Evolutionary conservation across 1,140 invertebrate species (phyloP).

Genomic region (Melitaea cinxia): DNA sequence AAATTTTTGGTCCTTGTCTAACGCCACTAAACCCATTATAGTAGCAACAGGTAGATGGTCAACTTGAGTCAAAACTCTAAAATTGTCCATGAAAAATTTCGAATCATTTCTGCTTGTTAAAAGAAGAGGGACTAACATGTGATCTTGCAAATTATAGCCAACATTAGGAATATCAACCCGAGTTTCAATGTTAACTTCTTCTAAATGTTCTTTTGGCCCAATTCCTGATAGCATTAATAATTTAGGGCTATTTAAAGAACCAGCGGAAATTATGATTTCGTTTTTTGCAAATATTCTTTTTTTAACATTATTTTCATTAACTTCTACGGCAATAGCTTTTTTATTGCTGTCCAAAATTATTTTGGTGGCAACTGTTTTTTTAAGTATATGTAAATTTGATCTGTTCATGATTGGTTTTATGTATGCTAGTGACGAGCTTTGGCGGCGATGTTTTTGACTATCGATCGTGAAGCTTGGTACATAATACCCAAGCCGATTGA

Average conservation of each 20-base stretch:
- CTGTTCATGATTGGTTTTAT: conserved; percentile 87
- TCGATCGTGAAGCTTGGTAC: conserved; percentile 91
- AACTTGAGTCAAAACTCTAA: conserved; percentile 35
- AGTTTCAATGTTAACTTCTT: conserved; percentile 66
- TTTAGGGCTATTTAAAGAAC: conserved; percentile 80
- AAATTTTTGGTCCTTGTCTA: conserved; percentile 49
- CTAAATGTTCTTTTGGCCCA: conserved; percentile 67
- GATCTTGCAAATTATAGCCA: conserved; percentile 88
- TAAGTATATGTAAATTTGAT: conserved; percentile 88
- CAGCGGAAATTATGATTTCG: conserved; percentile 82
- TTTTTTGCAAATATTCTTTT: conserved; percentile 52
- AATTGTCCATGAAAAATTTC: conserved; percentile 25
- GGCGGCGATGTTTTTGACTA: conserved; percentile 88
- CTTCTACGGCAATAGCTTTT: conserved; percentile 69
- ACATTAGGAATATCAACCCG: conserved; percentile 83
- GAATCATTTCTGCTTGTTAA: conserved; percentile 78
- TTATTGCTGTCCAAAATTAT: conserved; percentile 85
- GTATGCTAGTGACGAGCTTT: conserved; percentile 93
- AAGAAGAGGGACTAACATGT: conserved; percentile 85
- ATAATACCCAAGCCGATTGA: conserved; percentile 90
- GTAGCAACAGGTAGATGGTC: conserved; percentile 43
- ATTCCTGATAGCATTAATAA: conserved; percentile 73
- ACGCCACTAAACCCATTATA: conserved; percentile 40
- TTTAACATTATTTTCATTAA: conserved; percentile 56
- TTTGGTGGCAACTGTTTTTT: conserved; percentile 87